Evolutionary conservation across 2,888 invertebrate species (phyloP), one percentile per base, ranked within the genome.

Genomic region (Fragum sueziense): DNA sequence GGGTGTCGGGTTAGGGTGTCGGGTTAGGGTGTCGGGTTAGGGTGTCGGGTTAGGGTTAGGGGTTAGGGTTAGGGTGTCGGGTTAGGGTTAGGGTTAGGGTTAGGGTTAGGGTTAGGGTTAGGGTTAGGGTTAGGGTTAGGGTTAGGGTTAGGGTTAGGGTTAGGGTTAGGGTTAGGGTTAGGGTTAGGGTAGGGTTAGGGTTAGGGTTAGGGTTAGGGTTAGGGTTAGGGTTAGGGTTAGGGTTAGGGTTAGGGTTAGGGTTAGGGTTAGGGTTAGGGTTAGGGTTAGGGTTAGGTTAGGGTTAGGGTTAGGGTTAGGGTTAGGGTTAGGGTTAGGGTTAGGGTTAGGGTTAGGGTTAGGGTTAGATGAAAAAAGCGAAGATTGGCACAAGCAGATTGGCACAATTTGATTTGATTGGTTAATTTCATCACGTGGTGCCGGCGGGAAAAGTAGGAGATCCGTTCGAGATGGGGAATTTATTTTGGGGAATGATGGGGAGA

Each of bases 11-110:
- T 67, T 65, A 70, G 76, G 82, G 86, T 84, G 79, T 85, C 78
- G 84, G 84, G 86, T 84, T 86, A 79, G 85, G 86, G 86, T 84
- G n/a, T 84, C 76, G 85, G 79, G 79, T 83, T 57, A 79, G 84
- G 77, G 80, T 83, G 83, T 81, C 72, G 83, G 86, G 81, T 79
- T 79, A 68, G 81, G 85, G 80, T 74, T 79, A 61, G 81, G 86
- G 70, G 77, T 73, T 59, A 77, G 82, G 80, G 74, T 80, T 74
- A 79, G 85, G 79, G 79, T 80, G 76, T 34, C 37, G 77, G 72
- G 62, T 72, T 51, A 62, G 83, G 86, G 76, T 81, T 84, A 76
- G 86, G 85, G 80, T 83, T 82, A 72, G 78, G 72, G 72, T 71
- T 77, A 72, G 69, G 75, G 74, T 68, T 70, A 52, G 76, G 71